A percentile compares a stretch with the other conserved stretches of the same genome.
Evolutionary conservation across 2,113 vertebrate genomes (phyloP).

Genomic region (Tychaedon coryphoeus): DNA sequence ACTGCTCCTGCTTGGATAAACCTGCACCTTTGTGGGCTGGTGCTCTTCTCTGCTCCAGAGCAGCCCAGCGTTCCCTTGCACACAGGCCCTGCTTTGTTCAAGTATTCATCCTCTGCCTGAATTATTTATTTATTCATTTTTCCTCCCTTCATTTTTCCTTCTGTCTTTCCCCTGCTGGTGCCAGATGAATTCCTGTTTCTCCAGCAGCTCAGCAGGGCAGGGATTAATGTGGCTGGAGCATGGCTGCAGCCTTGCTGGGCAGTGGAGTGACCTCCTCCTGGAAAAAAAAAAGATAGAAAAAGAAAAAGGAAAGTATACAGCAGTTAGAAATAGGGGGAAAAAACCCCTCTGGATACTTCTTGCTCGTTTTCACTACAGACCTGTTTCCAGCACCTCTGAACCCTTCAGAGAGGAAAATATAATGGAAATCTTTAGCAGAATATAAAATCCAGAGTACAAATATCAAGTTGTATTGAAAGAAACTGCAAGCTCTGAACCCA

Average conservation of each 20-base stretch:
- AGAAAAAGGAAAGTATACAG: constrained; percentile 35
- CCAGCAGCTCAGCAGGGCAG: constrained; percentile 60
- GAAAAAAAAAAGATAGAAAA: constrained; percentile 13
- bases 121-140: constrained; percentile 68
- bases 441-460: constrained; percentile 1
- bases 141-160: constrained; percentile 54
- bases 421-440: constrained; percentile 14
- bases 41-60: not conserved
- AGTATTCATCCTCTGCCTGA: constrained; percentile 37
- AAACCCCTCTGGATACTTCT: not conserved
- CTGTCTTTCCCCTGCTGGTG: constrained; percentile 62
- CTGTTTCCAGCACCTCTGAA: not conserved
- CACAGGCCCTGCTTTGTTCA: constrained; percentile 31
- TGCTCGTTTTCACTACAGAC: constrained; percentile 34
- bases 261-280: constrained; percentile 42
- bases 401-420: not conserved
- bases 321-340: not conserved
- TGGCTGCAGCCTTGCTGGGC: not conserved
- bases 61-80: not conserved
- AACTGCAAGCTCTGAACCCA: not conserved
- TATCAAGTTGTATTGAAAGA: constrained; percentile 9
- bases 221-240: constrained; percentile 57
- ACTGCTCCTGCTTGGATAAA: not conserved
- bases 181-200: constrained; percentile 65
- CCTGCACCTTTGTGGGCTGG: not conserved